Percentiles rank a stretch among this genome's conserved stretches.
Evolutionary conservation across 92 coral and sea anemone species (phyloP).

Genomic region (Plumapathes pennacea): DNA sequence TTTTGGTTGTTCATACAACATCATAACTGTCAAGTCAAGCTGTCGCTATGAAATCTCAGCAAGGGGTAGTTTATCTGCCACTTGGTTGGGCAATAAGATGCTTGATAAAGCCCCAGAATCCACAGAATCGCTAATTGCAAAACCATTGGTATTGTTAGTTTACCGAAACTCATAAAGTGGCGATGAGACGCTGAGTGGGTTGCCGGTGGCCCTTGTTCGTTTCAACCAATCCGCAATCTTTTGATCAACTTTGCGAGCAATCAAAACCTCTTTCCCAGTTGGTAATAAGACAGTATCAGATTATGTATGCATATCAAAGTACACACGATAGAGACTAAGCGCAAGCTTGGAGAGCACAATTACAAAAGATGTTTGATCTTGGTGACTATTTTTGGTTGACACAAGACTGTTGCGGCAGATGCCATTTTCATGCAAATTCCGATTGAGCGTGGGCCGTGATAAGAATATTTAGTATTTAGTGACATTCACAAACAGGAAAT

Average conservation of each 20-base stretch:
- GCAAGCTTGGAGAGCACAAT: conserved; percentile 31
- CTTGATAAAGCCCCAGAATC: too few species aligned
- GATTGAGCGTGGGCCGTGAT: conserved; percentile 23
- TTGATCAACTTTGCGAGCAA: conserved; percentile 38
- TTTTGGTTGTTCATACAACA: too few species aligned
- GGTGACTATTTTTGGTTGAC: too few species aligned
- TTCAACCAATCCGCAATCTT: conserved; percentile 22
- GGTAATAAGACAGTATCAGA: conserved; percentile 39
- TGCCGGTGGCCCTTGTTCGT: too few species aligned
- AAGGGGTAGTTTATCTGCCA: too few species aligned
- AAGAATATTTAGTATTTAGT: conserved; percentile 34
- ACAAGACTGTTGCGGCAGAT: conserved; percentile 6
- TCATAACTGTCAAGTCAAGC: too few species aligned
- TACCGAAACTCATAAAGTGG: too few species aligned
- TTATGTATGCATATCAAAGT: conserved; percentile 59
- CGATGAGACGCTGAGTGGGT: too few species aligned
- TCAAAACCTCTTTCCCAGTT: conserved; percentile 22
- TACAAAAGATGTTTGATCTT: conserved; percentile 51
- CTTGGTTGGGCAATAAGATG: too few species aligned
- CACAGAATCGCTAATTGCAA: too few species aligned
- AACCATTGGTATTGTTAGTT: too few species aligned
- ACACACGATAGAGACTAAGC: conserved; percentile 42
- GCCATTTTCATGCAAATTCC: conserved; percentile 67
- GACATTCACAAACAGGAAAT: conserved; percentile 62
- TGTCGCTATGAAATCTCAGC: too few species aligned